Percentiles rank a stretch among this genome's conserved stretches.
These are phyloP conservation scores for Cotesia typhae DNA, from an alignment of 1,140 invertebrate species.

Conservation along the genomic window DNA sequence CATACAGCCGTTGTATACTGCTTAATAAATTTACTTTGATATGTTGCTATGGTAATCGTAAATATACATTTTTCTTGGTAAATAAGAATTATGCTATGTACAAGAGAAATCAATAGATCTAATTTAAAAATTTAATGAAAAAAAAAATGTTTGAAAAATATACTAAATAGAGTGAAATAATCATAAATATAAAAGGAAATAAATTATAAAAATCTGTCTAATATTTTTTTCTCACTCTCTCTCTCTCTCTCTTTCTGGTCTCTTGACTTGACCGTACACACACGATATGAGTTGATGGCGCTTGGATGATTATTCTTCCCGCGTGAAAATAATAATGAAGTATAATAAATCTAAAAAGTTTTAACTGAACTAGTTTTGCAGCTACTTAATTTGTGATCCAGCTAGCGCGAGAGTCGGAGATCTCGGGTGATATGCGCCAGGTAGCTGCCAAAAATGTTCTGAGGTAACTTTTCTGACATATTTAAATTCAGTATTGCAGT, in stretches of 20 bases:
- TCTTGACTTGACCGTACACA: background rate
- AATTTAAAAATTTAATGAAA: too few species aligned
- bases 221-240: background rate
- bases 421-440: slow-evolving; percentile 29
- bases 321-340: slow-evolving; percentile 64
- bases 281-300: background rate
- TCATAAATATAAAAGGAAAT: too few species aligned
- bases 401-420: slow-evolving; percentile 28
- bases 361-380: slow-evolving; percentile 55
- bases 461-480: slow-evolving; percentile 56
- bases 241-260: background rate
- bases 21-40: too few species aligned
- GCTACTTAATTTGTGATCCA: slow-evolving; percentile 53
- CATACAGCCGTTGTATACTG: too few species aligned
- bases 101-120: too few species aligned
- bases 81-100: too few species aligned
- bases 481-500: slow-evolving; percentile 45
- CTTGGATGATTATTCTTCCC: slow-evolving; percentile 52
- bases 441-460: slow-evolving; percentile 57
- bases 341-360: slow-evolving; percentile 63
- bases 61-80: too few species aligned
- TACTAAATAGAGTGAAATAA: too few species aligned
- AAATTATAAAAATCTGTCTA: too few species aligned
- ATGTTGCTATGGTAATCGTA: too few species aligned
- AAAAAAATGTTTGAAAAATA: too few species aligned